Percentiles rank a stretch among this genome's conserved stretches.
Conservation (phyloP, 2,113 vertebrate species). For the Leucopsar rothschildi region DNA sequence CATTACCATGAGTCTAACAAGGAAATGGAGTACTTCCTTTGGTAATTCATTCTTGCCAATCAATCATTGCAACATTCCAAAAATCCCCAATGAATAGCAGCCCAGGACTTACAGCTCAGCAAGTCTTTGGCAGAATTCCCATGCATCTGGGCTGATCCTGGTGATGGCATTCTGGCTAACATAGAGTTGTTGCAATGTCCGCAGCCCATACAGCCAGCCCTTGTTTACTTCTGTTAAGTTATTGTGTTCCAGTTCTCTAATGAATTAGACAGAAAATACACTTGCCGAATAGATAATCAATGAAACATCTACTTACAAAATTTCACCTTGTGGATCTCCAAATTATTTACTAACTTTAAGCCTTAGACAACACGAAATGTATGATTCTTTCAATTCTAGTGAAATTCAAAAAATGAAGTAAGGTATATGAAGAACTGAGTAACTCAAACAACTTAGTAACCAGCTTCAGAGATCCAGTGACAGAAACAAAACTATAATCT, state of each 20-base stretch:
- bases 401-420: not conserved
- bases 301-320: not conserved
- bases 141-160: slow-evolving; percentile 90
- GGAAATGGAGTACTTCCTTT: not conserved
- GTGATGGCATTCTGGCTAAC: slow-evolving; percentile 89
- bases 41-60: not conserved
- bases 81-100: not conserved
- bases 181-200: slow-evolving; percentile 86
- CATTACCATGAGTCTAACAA: not conserved
- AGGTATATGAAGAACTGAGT: not conserved
- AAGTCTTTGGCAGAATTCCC: slow-evolving; percentile 97
- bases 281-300: not conserved
- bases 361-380: not conserved
- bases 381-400: not conserved
- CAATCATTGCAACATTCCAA: not conserved
- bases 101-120: slow-evolving; percentile 89
- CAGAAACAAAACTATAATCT: not conserved
- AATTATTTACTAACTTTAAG: not conserved
- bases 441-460: not conserved
- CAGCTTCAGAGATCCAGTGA: not conserved
- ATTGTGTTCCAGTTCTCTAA: slow-evolving; percentile 93
- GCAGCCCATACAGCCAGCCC: slow-evolving; percentile 95
- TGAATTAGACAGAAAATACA: slow-evolving; percentile 41
- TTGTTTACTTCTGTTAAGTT: slow-evolving; percentile 96
- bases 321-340: not conserved